phyloP scores from a whole-genome alignment of 2,797 vertebrate species.

The Vespertilio murinus region DNA sequence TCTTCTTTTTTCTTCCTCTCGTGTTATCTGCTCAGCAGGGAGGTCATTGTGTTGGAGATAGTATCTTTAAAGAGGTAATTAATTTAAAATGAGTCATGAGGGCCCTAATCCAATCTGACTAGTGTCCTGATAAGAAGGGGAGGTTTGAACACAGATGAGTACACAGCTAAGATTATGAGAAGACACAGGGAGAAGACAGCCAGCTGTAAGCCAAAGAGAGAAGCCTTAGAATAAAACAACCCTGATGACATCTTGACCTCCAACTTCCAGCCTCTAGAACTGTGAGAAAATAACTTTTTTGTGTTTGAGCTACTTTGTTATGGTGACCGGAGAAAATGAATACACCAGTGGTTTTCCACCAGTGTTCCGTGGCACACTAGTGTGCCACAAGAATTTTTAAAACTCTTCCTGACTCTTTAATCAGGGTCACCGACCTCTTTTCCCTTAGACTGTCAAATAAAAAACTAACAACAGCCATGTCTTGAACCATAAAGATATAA shows the following conservation, averaged over 20 bases:
- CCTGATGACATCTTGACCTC: not conserved
- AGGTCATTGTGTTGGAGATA: not conserved
- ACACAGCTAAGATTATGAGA: not conserved
- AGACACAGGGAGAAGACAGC: not conserved
- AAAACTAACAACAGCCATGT: not conserved
- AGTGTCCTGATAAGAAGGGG: not conserved
- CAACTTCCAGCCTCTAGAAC: not conserved
- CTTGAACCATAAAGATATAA: not conserved
- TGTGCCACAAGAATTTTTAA: not conserved
- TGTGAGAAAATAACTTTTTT: constrained; percentile 12
- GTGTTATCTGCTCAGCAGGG: not conserved
- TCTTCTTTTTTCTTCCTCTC: not conserved
- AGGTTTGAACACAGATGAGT: not conserved
- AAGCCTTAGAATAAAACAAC: not conserved
- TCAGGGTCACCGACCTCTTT: not conserved
- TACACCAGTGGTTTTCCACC: not conserved
- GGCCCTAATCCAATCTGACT: not conserved
- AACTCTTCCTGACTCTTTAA: not conserved
- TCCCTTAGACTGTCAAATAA: not conserved
- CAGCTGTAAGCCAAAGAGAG: not conserved
- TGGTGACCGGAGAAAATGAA: not conserved
- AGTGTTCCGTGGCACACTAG: not conserved
- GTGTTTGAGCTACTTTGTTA: not conserved
- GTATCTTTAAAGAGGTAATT: not conserved
- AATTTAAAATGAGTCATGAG: not conserved